Conservation (phyloP, 2,888 invertebrate genomes). For the Conomelus anceps region DNA sequence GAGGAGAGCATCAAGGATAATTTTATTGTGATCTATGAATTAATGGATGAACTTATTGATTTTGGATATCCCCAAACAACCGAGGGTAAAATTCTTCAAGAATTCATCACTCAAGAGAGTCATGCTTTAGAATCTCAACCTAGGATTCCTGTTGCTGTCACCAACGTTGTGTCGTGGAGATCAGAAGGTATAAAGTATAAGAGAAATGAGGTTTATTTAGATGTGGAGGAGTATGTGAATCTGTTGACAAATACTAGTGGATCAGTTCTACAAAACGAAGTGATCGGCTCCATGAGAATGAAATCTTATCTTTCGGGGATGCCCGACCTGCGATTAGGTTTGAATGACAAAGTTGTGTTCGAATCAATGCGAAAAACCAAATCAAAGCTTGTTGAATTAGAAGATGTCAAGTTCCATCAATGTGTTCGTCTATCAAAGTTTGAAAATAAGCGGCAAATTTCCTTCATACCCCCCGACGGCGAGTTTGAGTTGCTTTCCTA, state of each 20-base stretch:
- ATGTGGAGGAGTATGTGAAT: conserved; percentile 62
- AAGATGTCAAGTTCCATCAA: conserved; percentile 63
- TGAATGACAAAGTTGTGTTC: conserved; percentile 60
- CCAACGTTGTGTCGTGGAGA: conserved; percentile 63
- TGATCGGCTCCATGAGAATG: conserved; percentile 60
- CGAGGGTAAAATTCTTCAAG: conserved; percentile 58
- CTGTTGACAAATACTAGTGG: conserved; percentile 57
- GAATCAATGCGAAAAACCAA: conserved; percentile 57
- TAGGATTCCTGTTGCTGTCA: conserved; percentile 59
- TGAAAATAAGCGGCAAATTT: conserved; percentile 60
- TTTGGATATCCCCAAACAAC: conserved; percentile 63
- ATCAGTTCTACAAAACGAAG: conserved; percentile 57
- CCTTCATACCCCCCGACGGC: conserved; percentile 62
- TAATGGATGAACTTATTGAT: conserved; percentile 59
- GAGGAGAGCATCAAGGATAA: conserved; percentile 62
- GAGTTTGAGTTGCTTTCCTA: conserved; percentile 64
- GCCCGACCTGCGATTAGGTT: conserved; percentile 58
- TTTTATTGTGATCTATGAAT: conserved; percentile 61
- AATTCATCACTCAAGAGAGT: conserved; percentile 59
- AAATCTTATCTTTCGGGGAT: conserved; percentile 58
- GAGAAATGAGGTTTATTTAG: conserved; percentile 62
- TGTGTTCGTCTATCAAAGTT: conserved; percentile 59
- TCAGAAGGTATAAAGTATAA: conserved; percentile 60
- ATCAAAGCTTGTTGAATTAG: conserved; percentile 58
- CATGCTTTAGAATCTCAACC: conserved; percentile 55